Evolutionary conservation across 1,140 invertebrate species (phyloP).

Genomic region (Acyrthosiphon pisum): DNA sequence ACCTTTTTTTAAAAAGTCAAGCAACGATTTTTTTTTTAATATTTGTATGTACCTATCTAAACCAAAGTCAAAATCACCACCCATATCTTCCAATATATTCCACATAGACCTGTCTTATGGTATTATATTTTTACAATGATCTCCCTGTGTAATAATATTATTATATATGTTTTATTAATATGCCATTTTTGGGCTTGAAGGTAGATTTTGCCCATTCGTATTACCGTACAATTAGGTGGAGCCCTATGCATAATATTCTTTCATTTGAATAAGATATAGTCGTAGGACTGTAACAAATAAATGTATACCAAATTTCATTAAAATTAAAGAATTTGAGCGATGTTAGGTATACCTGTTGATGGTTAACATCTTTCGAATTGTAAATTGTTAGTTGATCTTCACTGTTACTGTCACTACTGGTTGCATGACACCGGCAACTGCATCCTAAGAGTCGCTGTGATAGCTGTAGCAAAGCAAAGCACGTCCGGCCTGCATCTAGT

Average conservation of each 20-base stretch:
- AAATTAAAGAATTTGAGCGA: not conserved
- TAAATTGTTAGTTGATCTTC: not conserved
- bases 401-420: not conserved
- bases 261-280: not conserved
- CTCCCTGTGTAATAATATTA: too few species aligned
- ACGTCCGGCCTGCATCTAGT: constrained; percentile 36
- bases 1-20: too few species aligned
- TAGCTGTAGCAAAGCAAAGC: constrained; percentile 29
- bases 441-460: not conserved
- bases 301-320: not conserved
- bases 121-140: too few species aligned
- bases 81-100: not conserved
- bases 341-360: not conserved
- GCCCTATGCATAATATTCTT: not conserved
- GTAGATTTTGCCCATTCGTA: not conserved
- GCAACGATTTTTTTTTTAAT: too few species aligned
- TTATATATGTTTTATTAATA: not conserved
- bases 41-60: too few species aligned
- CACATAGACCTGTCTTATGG: not conserved
- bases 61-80: too few species aligned
- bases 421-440: not conserved
- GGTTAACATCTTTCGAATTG: not conserved
- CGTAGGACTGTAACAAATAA: not conserved
- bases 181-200: not conserved
- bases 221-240: too few species aligned